Conservation (phyloP, 2,113 vertebrate species). For the Muntiacus muntjak region DNA sequence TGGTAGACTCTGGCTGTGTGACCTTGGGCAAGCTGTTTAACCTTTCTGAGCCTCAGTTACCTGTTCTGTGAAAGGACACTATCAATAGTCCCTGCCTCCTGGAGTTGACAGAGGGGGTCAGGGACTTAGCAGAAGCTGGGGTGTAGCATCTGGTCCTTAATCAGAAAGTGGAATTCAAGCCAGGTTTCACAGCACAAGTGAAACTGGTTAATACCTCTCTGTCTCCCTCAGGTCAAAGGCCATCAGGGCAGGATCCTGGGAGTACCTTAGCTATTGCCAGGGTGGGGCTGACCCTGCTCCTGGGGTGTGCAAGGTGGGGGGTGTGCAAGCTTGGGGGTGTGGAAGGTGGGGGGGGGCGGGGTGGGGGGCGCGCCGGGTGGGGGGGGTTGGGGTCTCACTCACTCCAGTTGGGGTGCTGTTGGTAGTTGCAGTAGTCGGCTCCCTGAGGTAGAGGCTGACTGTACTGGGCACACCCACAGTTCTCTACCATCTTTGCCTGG, state of each 20-base stretch:
- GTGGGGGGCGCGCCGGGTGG: neutral
- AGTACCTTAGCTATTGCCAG: neutral
- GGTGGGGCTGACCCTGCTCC: neutral
- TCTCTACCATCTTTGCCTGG: slow-evolving; percentile 83
- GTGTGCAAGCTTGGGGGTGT: no score
- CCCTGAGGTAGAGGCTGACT: slow-evolving; percentile 77
- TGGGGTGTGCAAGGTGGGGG: neutral
- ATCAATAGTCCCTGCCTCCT: neutral
- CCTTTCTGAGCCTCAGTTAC: neutral
- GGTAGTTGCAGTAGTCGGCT: slow-evolving; percentile 85
- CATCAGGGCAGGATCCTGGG: neutral
- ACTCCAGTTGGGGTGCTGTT: slow-evolving; percentile 86
- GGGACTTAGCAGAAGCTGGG: neutral
- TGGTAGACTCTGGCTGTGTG: neutral
- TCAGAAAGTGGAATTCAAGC: neutral
- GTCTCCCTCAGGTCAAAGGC: neutral
- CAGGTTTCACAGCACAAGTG: neutral
- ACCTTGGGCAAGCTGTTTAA: neutral
- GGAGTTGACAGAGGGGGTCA: neutral
- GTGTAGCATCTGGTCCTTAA: neutral
- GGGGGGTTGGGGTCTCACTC: slow-evolving; percentile 59
- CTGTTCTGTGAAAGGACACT: neutral
- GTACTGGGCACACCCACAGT: slow-evolving; percentile 83
- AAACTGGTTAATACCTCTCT: neutral
- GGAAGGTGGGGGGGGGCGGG: neutral